Evolutionary conservation across 2,113 vertebrate species (phyloP), one percentile per base, ranked within the genome.

Genomic region (Thymallus thymallus): DNA sequence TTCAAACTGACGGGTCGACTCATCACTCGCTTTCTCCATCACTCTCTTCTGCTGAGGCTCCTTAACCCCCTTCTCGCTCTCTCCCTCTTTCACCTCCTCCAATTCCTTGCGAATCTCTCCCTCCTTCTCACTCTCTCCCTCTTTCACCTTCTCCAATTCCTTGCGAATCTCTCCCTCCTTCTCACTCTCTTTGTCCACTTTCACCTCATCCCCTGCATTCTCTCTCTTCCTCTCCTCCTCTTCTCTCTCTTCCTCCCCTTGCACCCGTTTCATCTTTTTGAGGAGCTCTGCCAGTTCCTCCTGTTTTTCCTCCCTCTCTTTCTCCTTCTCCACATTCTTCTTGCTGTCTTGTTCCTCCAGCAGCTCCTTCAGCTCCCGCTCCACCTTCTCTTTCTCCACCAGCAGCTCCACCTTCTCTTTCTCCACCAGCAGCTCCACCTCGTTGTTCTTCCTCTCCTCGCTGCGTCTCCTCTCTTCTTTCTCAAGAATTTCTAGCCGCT

Each of bases 11-110:
- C 90, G 80, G 0, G 89, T 94, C 74, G 94, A 91, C 71, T 95
- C 90, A 0, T 95, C 91, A 0, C 94, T 93, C 26, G 91, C 92
- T 35, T 94, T 93, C 88, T 95, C 94, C 74, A 93, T 91, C 90
- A 92, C 87, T 20, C 85, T 90, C 85, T 95, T 95, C 82, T 90
- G 84, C 76, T 76, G 86, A 0, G 85, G 84, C 69, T 86, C 84
- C 77, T 85, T 90, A 82, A 87, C 29, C n/a, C n/a, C 82, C 1
- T 1, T 71, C 14, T 32, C 67, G n/a, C 68, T 74, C 45, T 3
- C 71, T 20, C 84, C 72, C 1, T 18, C 26, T 18, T 79, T 69
- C 0, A 60, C 16, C 0, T 26, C 30, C 56, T 78, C 71, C 64
- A 51, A 4, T 29, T 80, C 79, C 22, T 82, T 76, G 0, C 72